A percentile compares a stretch with the other conserved stretches of the same genome.
Conservation (phyloP, 37 sponge, comb jelly and placozoan genomes). For the Cliona cf. orientalis region DNA sequence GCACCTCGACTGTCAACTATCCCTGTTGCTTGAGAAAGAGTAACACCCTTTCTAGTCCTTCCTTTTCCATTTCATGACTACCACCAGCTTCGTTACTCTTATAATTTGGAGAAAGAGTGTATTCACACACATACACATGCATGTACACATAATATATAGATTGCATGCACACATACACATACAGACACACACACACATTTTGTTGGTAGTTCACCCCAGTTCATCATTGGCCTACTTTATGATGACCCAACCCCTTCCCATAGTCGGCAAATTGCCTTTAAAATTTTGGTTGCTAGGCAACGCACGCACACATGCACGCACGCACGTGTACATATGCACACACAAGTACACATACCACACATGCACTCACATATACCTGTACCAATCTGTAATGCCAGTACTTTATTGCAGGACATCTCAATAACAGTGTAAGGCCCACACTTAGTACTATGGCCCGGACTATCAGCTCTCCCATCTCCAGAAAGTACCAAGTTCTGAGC, state of each 20-base stretch:
- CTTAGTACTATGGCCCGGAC: conserved; percentile 68
- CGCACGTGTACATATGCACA: no score
- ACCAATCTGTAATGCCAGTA: conserved; percentile 54
- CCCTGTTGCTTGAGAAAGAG: conserved; percentile 17
- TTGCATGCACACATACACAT: no score
- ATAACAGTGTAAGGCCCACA: conserved; percentile 56
- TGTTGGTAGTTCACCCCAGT: no score
- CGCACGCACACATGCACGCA: no score
- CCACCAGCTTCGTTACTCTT: conserved; percentile 42
- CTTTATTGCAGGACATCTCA: conserved; percentile 42
- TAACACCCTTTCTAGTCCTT: conserved; percentile 28
- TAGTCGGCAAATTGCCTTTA: no score
- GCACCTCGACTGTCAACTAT: conserved; percentile 5
- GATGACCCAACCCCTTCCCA: no score
- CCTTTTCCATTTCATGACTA: conserved; percentile 60
- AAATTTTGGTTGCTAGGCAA: no score
- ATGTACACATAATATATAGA: no score
- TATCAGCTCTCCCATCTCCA: conserved; percentile 65
- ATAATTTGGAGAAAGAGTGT: not conserved
- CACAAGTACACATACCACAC: no score
- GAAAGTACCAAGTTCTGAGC: not conserved
- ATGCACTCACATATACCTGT: no score
- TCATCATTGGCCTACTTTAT: no score
- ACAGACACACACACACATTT: no score
- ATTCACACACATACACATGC: not conserved